Evolutionary conservation across 2,113 vertebrate species (phyloP).

Genomic region (Myiagra hebetior): DNA sequence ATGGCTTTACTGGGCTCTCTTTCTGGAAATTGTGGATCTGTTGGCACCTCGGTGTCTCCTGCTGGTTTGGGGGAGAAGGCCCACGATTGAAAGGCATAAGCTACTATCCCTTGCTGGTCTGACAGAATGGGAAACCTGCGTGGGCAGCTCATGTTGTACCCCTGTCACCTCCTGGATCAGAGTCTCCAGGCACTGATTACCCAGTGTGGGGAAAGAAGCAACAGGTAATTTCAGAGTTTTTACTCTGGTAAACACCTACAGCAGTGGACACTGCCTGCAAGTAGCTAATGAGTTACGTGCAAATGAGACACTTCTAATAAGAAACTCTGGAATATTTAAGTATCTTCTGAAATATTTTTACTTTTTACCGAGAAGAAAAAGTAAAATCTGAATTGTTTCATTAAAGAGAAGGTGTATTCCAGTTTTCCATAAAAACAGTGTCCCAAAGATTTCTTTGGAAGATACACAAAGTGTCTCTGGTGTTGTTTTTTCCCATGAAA

Average conservation of each 20-base stretch:
- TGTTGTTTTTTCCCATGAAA: not conserved
- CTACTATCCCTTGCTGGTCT: not conserved
- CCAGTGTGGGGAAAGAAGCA: not conserved
- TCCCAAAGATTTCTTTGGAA: not conserved
- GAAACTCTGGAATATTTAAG: not conserved
- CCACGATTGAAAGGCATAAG: not conserved
- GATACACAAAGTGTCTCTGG: not conserved
- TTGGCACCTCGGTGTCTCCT: not conserved
- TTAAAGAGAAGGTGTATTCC: not conserved
- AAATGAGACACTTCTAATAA: not conserved
- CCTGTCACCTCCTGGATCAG: not conserved
- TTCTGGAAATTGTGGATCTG: not conserved
- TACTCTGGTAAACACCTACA: not conserved
- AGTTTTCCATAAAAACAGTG: not conserved
- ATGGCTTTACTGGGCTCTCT: not conserved
- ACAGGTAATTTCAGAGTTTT: not conserved
- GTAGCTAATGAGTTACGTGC: not conserved
- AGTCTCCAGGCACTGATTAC: not conserved
- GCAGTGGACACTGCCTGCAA: not conserved
- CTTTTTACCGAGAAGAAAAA: not conserved
- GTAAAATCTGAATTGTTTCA: not conserved
- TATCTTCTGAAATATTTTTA: not conserved
- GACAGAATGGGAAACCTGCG: not conserved
- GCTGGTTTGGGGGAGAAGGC: not conserved
- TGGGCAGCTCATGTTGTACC: rapidly evolving